Percentiles rank a stretch among this genome's conserved stretches.
Conservation (phyloP, 1,140 invertebrate genomes). For the Calephelis virginiensis region DNA sequence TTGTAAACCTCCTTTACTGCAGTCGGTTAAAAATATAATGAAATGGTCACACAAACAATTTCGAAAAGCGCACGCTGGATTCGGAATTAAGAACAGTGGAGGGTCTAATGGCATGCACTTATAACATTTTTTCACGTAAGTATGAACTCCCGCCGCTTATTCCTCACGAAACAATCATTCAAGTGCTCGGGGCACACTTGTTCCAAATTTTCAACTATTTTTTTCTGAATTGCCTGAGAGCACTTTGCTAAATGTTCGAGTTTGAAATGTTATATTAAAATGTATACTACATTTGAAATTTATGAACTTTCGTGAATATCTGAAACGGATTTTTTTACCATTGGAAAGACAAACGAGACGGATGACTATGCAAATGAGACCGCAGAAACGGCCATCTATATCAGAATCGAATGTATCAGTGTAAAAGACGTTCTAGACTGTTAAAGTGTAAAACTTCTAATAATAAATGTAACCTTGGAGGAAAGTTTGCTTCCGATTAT, state of each 20-base stretch:
- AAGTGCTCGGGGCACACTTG: conserved; percentile 5
- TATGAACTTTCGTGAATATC: neutral
- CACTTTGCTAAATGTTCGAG: conserved; percentile 12
- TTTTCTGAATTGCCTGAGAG: conserved; percentile 13
- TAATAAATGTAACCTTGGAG: no score
- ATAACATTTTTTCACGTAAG: conserved; percentile 18
- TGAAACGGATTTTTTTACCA: no score
- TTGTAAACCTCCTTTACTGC: no score
- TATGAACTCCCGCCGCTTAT: neutral
- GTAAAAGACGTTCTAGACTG: no score
- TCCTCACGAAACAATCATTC: conserved; percentile 4
- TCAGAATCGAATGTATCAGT: no score
- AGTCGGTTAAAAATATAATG: neutral
- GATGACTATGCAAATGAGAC: no score
- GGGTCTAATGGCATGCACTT: conserved; percentile 12
- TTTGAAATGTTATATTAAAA: neutral
- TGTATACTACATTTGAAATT: neutral
- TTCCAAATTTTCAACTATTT: conserved; percentile 12
- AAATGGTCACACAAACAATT: neutral
- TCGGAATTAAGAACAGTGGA: neutral
- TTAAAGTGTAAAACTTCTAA: no score
- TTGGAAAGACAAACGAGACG: no score
- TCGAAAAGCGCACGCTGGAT: conserved; percentile 1
- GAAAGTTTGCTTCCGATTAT: no score
- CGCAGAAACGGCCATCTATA: no score